Evolutionary conservation across 2,797 vertebrate genomes (phyloP).

Genomic region (Sebastes cheni): DNA sequence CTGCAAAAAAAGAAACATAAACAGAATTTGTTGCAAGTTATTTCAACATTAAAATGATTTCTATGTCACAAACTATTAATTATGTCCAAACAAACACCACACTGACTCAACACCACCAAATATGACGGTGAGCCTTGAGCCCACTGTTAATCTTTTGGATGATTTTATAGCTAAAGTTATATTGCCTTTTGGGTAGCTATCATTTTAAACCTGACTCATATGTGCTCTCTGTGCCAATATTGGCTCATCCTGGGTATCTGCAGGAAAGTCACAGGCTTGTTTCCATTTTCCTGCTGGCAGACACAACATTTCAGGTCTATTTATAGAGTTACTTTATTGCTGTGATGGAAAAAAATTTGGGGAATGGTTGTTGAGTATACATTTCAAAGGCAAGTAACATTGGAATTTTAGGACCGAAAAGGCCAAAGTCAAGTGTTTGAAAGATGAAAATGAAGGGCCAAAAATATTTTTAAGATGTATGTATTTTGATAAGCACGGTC

Average conservation of each 20-base stretch:
- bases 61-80: not conserved
- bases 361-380: not conserved
- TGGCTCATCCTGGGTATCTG: conserved; percentile 27
- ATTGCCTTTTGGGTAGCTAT: conserved; percentile 9
- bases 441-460: not conserved
- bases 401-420: not conserved
- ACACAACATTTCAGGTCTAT: conserved; percentile 30
- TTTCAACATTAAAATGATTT: conserved; percentile 19
- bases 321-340: conserved; percentile 27
- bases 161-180: conserved; percentile 26
- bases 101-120: conserved; percentile 1
- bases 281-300: conserved; percentile 28
- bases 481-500: not conserved
- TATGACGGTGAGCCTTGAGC: not conserved
- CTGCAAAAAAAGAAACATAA: conserved; percentile 73
- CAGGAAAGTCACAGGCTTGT: conserved; percentile 15
- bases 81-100: conserved; percentile 1
- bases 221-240: conserved; percentile 29
- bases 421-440: not conserved
- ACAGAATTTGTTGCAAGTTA: conserved; percentile 9
- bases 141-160: conserved; percentile 25
- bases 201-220: conserved; percentile 17
- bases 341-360: not conserved
- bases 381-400: not conserved
- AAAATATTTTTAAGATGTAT: not conserved